These are phyloP conservation scores for Trematomus loennbergii DNA, from an alignment of 2,113 vertebrate species.

Conservation along the genomic window DNA sequence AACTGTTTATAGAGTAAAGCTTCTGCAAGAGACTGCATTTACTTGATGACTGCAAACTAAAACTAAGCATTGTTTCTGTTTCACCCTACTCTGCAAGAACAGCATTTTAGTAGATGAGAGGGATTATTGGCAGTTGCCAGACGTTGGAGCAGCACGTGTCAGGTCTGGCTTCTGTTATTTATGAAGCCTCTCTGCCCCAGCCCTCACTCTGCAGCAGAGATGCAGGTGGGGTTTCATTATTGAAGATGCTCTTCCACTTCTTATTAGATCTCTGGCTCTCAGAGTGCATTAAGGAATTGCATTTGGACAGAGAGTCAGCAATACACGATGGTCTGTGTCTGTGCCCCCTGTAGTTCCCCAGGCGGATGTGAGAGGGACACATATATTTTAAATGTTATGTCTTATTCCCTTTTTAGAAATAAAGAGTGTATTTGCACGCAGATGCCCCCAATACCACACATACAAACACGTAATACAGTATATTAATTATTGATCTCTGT, in stretches of 20 bases:
- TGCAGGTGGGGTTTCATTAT: constrained; percentile 81
- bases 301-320: constrained; percentile 72
- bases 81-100: constrained; percentile 41
- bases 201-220: constrained; percentile 69
- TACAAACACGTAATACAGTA: background rate
- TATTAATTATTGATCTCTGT: constrained; percentile 43
- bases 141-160: constrained; percentile 70
- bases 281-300: constrained; percentile 83
- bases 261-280: constrained; percentile 81
- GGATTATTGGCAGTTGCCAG: constrained; percentile 76
- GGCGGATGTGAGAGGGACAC: constrained; percentile 26
- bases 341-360: constrained; percentile 43
- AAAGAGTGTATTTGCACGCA: constrained; percentile 39
- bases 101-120: constrained; percentile 70
- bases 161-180: constrained; percentile 78
- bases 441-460: constrained; percentile 10
- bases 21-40: constrained; percentile 43
- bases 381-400: constrained; percentile 38
- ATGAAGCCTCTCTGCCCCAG: constrained; percentile 70
- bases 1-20: constrained; percentile 49
- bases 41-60: constrained; percentile 62
- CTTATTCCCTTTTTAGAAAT: constrained; percentile 41
- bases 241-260: constrained; percentile 79
- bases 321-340: constrained; percentile 48
- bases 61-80: constrained; percentile 43